phyloP scores from a whole-genome alignment of 2,888 invertebrate genomes.

The Tricholauxania praeusta region DNA sequence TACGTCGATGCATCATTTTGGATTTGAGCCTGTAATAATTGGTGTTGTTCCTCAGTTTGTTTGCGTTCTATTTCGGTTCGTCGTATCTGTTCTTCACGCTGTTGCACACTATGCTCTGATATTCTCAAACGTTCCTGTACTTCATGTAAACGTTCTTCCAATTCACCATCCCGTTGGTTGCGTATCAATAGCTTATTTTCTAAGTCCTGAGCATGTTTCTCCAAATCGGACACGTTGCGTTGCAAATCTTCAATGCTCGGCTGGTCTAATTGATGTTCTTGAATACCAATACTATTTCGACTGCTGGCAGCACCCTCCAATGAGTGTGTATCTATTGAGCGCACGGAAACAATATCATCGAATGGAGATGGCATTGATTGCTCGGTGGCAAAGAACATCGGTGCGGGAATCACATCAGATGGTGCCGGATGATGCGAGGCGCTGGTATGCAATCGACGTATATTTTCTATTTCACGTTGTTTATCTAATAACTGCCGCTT shows the following conservation, averaged over 20 bases:
- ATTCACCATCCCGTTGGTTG: conserved; percentile 55
- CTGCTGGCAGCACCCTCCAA: conserved; percentile 1
- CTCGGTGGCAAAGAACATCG: conserved; percentile 60
- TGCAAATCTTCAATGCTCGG: conserved; percentile 66
- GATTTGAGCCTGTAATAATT: neutral
- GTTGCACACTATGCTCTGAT: conserved; percentile 41
- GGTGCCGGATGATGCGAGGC: conserved; percentile 31
- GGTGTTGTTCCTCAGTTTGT: conserved; percentile 1
- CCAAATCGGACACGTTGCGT: conserved; percentile 65
- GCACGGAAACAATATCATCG: conserved; percentile 61
- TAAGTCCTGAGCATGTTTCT: conserved; percentile 65
- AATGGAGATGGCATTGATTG: conserved; percentile 58
- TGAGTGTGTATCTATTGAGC: conserved; percentile 39
- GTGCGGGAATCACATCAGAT: conserved; percentile 52
- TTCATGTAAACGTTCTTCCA: conserved; percentile 53
- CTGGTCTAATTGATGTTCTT: conserved; percentile 50
- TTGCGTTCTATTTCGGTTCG: conserved; percentile 15
- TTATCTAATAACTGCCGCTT: conserved; percentile 49
- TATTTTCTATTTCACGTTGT: conserved; percentile 49
- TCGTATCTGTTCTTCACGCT: conserved; percentile 44
- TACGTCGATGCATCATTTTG: neutral
- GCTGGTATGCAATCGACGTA: conserved; percentile 44
- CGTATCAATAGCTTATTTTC: conserved; percentile 63
- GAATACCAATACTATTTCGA: neutral
- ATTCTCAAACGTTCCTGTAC: conserved; percentile 39